Conservation (phyloP, 2,888 invertebrate species). For the Melinaea marsaeus region DNA sequence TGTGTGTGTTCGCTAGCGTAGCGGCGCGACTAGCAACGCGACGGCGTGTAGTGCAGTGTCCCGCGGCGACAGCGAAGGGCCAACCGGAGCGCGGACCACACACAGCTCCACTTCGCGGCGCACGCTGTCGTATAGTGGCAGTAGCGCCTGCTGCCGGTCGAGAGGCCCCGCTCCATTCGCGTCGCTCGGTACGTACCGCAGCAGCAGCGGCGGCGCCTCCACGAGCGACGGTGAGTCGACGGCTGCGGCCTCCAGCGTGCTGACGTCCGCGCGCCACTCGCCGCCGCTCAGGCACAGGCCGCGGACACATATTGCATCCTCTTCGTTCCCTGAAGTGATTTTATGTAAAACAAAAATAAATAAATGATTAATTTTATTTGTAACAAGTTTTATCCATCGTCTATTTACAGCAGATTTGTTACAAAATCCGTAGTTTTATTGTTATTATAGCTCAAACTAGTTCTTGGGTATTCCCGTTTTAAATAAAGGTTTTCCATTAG, state of each 20-base stretch:
- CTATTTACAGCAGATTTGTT: no score
- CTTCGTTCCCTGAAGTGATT: no score
- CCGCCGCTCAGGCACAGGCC: constrained; percentile 57
- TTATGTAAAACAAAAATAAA: no score
- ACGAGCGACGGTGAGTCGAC: constrained; percentile 44
- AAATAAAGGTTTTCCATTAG: no score
- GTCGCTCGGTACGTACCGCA: constrained; percentile 39
- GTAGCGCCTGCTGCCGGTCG: constrained; percentile 37
- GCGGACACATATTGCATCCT: constrained; percentile 27
- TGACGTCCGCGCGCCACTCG: constrained; percentile 38
- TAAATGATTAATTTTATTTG: no score
- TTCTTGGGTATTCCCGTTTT: no score
- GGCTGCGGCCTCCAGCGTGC: constrained; percentile 35
- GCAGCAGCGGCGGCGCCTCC: constrained; percentile 55
- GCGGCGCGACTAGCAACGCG: constrained; percentile 54
- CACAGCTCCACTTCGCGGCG: constrained; percentile 36
- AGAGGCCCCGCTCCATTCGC: constrained; percentile 14
- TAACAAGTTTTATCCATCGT: no score
- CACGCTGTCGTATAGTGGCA: constrained; percentile 52
- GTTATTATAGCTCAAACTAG: no score
- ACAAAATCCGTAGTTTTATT: no score
- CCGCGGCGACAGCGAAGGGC: constrained; percentile 40
- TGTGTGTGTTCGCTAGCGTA: constrained; percentile 33
- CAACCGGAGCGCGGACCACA: constrained; percentile 52
- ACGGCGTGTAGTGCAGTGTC: constrained; percentile 53